Base-by-base conservation (phyloP, 2,888 invertebrate species). In the Lottia scabra region DNA sequence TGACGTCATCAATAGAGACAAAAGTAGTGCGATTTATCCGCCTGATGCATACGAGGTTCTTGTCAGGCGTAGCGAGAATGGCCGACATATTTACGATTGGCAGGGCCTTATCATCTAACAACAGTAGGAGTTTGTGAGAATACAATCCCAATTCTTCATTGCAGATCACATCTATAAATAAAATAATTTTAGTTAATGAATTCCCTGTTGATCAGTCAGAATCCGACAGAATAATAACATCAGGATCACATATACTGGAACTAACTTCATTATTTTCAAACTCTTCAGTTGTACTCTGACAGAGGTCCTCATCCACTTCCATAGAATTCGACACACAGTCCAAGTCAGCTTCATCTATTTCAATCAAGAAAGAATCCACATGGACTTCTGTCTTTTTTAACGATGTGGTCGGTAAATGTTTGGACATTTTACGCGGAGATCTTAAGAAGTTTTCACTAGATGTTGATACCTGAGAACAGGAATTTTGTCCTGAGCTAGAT, bases 171-270 rank as follows among this genome's bases (percentile, higher is more conserved):
- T n/a, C n/a, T n/a, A n/a, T n/a, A n/a, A n/a, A n/a, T n/a, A n/a
- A n/a, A n/a, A n/a, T n/a, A n/a, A n/a, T n/a, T n/a, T n/a, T n/a
- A n/a, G n/a, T n/a, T n/a, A n/a, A n/a, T n/a, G n/a, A n/a, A n/a
- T n/a, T n/a, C n/a, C n/a, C n/a, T n/a, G n/a, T n/a, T n/a, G 38
- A 23, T 68, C 23, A 78, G 19, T 80, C 78, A n/a, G 78, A 80
- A 70, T 80, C 80, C 6, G 80, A 80, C 0, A 80, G 74, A 15
- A 78, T 72, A 45, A 80, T 76, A 5, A 78, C 46, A 26, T 73
- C 76, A 46, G 56, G 23, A 23, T 56, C 56, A 56, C 56, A 56
- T 8, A 56, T 56, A 56, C 56, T 56, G 3, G 56, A 56, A 23
- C 19, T 56, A 19, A 56, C 56, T 56, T 56, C 56, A 56, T 56